Evolutionary conservation across 2,113 vertebrate genomes (phyloP).

Genomic region (Cochlearius cochlearius): DNA sequence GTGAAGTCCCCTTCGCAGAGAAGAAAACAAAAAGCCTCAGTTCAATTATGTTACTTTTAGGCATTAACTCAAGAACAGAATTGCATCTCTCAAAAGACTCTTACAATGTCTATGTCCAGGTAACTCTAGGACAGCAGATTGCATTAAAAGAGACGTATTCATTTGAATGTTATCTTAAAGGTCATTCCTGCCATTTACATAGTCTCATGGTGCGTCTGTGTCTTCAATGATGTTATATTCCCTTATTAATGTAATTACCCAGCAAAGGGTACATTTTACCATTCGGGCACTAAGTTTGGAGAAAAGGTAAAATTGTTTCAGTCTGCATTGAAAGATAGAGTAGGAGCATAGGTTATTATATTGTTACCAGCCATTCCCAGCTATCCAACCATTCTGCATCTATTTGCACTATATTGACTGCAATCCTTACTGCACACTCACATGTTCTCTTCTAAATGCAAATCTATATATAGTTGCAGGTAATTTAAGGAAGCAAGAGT

Average conservation of each 20-base stretch:
- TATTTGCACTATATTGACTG: background rate
- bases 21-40: background rate
- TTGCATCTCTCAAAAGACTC: background rate
- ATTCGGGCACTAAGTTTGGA: background rate
- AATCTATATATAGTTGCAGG: background rate
- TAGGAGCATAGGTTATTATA: background rate
- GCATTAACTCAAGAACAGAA: background rate
- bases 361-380: background rate
- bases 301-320: background rate
- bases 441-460: background rate
- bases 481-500: background rate
- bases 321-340: background rate
- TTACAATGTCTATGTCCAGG: background rate
- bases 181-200: background rate
- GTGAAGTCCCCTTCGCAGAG: background rate
- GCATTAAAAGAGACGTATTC: background rate
- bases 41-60: constrained; percentile 3
- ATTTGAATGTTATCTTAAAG: background rate
- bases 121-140: background rate
- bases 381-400: background rate
- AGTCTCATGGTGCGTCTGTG: background rate
- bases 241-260: background rate
- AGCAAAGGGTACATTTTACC: background rate
- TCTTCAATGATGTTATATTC: background rate
- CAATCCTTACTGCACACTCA: background rate